A percentile compares a stretch with the other conserved stretches of the same genome.
Evolutionary conservation across 2,113 vertebrate genomes (phyloP).

Genomic region (Ctenomys sociabilis): DNA sequence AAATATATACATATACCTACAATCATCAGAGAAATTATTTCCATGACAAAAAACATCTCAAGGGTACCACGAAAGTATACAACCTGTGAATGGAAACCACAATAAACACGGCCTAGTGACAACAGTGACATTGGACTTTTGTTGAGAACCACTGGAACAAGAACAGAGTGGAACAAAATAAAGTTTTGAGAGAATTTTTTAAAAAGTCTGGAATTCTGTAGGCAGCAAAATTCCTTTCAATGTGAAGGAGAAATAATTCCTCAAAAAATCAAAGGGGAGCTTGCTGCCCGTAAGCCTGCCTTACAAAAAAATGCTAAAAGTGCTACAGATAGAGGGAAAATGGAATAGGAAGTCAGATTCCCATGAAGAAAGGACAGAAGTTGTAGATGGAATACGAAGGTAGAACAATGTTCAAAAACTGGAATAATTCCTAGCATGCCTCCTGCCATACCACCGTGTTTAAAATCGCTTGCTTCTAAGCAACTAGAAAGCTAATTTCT

Average conservation of each 20-base stretch:
- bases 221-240: not conserved
- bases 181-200: not conserved
- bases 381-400: not conserved
- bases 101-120: not conserved
- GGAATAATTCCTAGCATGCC: not conserved
- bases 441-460: not conserved
- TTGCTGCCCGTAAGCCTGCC: not conserved
- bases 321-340: not conserved
- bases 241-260: not conserved
- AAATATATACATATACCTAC: not conserved
- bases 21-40: not conserved
- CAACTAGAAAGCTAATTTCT: not conserved
- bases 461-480: not conserved
- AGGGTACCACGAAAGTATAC: no score
- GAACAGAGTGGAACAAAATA: not conserved
- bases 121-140: not conserved
- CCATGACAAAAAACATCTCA: not conserved
- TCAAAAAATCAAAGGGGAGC: not conserved
- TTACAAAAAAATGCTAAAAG: not conserved
- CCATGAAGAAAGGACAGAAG: not conserved
- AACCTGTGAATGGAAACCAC: not conserved
- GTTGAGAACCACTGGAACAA: not conserved
- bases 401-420: not conserved
- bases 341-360: not conserved
- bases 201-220: not conserved